Evolutionary conservation across 1,140 invertebrate species (phyloP).

Genomic region (Copidosoma floridanum): DNA sequence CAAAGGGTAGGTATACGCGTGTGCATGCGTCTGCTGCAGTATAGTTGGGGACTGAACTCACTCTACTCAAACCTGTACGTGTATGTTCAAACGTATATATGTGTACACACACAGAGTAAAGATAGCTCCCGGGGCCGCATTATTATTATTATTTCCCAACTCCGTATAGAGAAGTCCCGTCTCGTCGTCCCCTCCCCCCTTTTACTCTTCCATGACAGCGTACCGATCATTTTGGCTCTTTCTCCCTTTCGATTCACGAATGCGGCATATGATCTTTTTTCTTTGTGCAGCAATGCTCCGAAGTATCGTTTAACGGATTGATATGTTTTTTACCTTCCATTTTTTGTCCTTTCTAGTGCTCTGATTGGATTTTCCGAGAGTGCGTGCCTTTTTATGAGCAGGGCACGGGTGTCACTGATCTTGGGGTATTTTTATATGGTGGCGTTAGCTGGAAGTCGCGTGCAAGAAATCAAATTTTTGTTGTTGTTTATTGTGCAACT

Average conservation of each 20-base stretch:
- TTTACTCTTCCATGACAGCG: background rate
- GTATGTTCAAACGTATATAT: background rate
- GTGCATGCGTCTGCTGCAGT: too few relatives aligned
- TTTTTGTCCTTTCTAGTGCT: too few relatives aligned
- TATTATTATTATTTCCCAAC: conserved; percentile 18
- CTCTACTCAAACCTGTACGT: background rate
- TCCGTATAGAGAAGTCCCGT: conserved; percentile 7
- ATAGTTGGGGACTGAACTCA: conserved; percentile 7
- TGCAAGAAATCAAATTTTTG: too few relatives aligned
- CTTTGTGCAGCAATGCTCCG: background rate
- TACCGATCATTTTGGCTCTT: background rate
- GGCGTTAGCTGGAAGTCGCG: too few relatives aligned
- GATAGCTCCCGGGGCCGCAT: background rate
- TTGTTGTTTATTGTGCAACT: too few relatives aligned
- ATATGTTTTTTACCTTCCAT: too few relatives aligned
- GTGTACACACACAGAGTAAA: background rate
- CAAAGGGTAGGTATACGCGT: too few relatives aligned
- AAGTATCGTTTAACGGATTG: conserved; percentile 10
- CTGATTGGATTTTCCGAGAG: too few relatives aligned
- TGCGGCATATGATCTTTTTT: too few relatives aligned
- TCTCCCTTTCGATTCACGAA: background rate
- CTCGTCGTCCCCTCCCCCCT: background rate
- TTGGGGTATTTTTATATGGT: too few relatives aligned
- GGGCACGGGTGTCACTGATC: too few relatives aligned
- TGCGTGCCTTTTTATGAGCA: too few relatives aligned